These are phyloP conservation scores for Exephanes ischioxanthus DNA, from an alignment of 2,888 invertebrate genomes.

Conservation along the genomic window DNA sequence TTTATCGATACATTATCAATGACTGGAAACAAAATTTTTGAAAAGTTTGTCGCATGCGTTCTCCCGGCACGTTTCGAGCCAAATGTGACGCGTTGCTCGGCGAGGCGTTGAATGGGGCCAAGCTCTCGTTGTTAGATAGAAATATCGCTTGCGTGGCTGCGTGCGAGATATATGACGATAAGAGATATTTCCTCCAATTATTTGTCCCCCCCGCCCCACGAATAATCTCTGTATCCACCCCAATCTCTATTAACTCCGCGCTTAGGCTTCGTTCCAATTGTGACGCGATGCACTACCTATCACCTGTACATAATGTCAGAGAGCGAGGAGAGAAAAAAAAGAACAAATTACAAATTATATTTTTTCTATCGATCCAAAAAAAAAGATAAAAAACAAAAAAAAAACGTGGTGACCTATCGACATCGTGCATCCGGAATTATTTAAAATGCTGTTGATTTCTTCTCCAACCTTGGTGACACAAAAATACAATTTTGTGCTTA, in stretches of 20 bases:
- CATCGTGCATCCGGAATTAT: constrained; percentile 79
- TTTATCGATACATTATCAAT: constrained; percentile 1
- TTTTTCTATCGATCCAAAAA: constrained; percentile 83
- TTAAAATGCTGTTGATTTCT: constrained; percentile 69
- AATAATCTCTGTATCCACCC: constrained; percentile 50
- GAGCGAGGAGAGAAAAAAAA: constrained; percentile 76
- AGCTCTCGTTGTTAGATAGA: constrained; percentile 77
- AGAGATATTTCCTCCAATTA: constrained; percentile 73
- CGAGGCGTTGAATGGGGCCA: constrained; percentile 75
- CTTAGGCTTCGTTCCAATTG: constrained; percentile 81
- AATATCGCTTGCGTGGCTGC: constrained; percentile 77
- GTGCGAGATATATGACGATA: constrained; percentile 73
- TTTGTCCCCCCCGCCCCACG: constrained; percentile 68
- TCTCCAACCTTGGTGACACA: constrained; percentile 52
- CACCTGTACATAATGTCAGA: constrained; percentile 83
- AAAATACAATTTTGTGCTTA: constrained; percentile 27
- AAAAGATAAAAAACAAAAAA: constrained; percentile 50
- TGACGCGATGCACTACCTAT: constrained; percentile 82
- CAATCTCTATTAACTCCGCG: constrained; percentile 77
- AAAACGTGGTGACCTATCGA: constrained; percentile 82
- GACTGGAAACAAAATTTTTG: constrained; percentile 26
- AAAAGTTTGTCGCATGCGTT: constrained; percentile 38
- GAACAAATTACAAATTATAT: constrained; percentile 83
- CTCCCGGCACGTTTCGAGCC: constrained; percentile 48
- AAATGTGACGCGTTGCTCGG: constrained; percentile 51